Base-by-base conservation (phyloP, 2,888 invertebrate species). In the Heteromyza rotundicornis region DNA sequence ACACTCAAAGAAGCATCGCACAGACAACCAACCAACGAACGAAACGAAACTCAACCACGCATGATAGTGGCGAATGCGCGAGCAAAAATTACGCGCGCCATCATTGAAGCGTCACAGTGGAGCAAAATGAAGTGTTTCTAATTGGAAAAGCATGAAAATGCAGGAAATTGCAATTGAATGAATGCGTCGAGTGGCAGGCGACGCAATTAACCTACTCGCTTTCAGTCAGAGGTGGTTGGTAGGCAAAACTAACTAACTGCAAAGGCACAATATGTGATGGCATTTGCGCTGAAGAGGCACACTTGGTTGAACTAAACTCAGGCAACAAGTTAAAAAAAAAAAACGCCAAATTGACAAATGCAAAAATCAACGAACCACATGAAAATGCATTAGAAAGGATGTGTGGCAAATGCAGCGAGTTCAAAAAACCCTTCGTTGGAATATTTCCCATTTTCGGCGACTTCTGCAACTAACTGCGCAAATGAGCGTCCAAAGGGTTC, bases 201-300 rank as follows among this genome's bases (percentile, higher is more conserved):
- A 49, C 65, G 73, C 79, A 76, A 76, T 76, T 76, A 76, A 78
- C 70, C 77, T 66, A 66, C 60, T 66, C 64, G 53, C 60, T 56
- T 63, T 57, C 59, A 64, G 40, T 52, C 10, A 27, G 27, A 5
- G 27, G 7, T 27, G 27, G 27, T 10, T 27, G 27, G 27, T 27
- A 10, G 5, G 27, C 10, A 27, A 27, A 27, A 27, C 27, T 27
- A n/a, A n/a, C n/a, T n/a, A n/a, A n/a, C n/a, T n/a, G n/a, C n/a
- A n/a, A n/a, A n/a, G n/a, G n/a, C n/a, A n/a, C n/a, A n/a, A n/a
- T n/a, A n/a, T n/a, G n/a, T n/a, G n/a, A n/a, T n/a, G n/a, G n/a
- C n/a, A n/a, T n/a, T n/a, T n/a, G n/a, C n/a, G n/a, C n/a, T n/a
- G n/a, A n/a, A n/a, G n/a, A n/a, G n/a, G n/a, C n/a, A n/a, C n/a